Conservation (phyloP, 2,113 vertebrate species). For the Lutjanus erythropterus region DNA sequence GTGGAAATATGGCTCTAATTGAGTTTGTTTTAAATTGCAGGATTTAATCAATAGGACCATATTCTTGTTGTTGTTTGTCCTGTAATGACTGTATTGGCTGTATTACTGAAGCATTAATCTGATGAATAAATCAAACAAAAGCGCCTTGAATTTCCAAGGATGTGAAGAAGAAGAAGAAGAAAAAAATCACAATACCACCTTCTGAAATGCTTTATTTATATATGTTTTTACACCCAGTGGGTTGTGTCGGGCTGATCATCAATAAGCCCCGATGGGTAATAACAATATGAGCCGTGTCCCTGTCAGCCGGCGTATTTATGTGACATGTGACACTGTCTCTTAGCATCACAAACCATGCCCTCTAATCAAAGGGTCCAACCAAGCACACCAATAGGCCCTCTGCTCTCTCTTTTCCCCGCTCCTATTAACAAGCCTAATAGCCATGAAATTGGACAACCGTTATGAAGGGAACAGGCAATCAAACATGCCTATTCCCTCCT, state of each 20-base stretch:
- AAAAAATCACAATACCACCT: neutral
- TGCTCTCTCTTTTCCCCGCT: constrained; percentile 48
- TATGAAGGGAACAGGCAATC: constrained; percentile 59
- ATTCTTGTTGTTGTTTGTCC: constrained; percentile 27
- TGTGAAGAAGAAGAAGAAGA: neutral
- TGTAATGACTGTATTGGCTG: constrained; percentile 11
- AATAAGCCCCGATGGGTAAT: constrained; percentile 1
- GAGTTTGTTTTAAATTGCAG: constrained; percentile 36
- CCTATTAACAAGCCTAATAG: constrained; percentile 72
- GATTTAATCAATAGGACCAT: constrained; percentile 37
- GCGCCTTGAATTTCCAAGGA: neutral
- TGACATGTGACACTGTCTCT: constrained; percentile 61
- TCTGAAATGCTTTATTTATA: constrained; percentile 6
- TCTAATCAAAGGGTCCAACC: constrained; percentile 67
- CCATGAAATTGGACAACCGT: constrained; percentile 75
- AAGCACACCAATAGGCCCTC: constrained; percentile 26
- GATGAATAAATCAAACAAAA: constrained; percentile 27
- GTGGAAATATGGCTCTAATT: constrained; percentile 36
- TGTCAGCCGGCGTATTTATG: constrained; percentile 38
- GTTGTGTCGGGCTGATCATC: constrained; percentile 34
- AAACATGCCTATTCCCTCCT: constrained; percentile 22
- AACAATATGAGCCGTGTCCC: constrained; percentile 18
- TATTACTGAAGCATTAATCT: constrained; percentile 5
- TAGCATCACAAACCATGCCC: constrained; percentile 51
- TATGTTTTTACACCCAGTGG: constrained; percentile 10